Percentiles rank a stretch among this genome's conserved stretches.
phyloP scores from a whole-genome alignment of 2,797 vertebrate genomes.

The Rhincodon typus region DNA sequence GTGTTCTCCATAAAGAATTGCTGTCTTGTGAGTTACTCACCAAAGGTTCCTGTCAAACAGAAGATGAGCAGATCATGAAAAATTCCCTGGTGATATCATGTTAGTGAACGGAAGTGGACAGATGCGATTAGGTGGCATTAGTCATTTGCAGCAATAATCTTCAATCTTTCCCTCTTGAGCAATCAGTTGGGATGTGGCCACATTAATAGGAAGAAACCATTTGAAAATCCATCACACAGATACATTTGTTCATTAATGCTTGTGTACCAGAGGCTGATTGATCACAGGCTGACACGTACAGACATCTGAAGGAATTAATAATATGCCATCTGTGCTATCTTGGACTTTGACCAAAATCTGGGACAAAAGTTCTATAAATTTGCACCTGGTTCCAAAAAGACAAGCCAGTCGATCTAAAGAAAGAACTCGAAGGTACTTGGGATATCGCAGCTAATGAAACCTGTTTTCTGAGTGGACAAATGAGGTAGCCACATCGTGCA shows the following conservation, averaged over 20 bases:
- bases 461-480: background rate
- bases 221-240: background rate
- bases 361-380: background rate
- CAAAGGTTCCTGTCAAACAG: background rate
- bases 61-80: background rate
- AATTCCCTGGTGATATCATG: constrained; percentile 29
- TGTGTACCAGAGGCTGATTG: background rate
- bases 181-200: background rate
- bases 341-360: background rate
- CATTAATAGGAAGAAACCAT: background rate
- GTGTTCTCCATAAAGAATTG: constrained; percentile 1
- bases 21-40: constrained; percentile 1
- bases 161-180: background rate
- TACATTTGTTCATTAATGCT: background rate
- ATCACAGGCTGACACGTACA: background rate
- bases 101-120: background rate
- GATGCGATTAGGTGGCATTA: background rate
- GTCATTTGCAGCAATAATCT: background rate
- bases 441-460: background rate
- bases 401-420: background rate
- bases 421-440: background rate
- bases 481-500: background rate
- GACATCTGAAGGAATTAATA: background rate
- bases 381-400: background rate
- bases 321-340: background rate